These are phyloP conservation scores for Lissonota sp. DNA, from an alignment of 2,888 invertebrate genomes.

Conservation along the genomic window DNA sequence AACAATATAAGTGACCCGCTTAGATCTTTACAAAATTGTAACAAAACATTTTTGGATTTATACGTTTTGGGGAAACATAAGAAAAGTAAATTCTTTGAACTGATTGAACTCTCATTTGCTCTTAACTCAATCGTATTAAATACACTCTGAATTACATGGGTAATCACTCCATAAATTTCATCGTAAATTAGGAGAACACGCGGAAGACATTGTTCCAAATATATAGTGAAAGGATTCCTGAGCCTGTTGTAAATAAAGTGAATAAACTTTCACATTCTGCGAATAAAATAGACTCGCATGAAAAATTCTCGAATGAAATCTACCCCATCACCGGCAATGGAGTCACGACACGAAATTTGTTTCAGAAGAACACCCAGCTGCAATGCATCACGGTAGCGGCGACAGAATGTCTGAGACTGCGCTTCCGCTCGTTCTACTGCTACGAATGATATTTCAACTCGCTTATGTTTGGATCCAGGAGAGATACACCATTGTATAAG, in stretches of 20 bases:
- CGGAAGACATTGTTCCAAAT: too few relatives aligned
- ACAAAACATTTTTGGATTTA: too few relatives aligned
- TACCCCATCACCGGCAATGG: constrained; percentile 30
- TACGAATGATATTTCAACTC: constrained; percentile 73
- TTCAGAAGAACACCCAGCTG: constrained; percentile 93
- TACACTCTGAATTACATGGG: too few relatives aligned
- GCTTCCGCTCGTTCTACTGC: constrained; percentile 74
- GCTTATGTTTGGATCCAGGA: constrained; percentile 21
- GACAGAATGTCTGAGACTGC: constrained; percentile 77
- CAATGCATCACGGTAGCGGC: constrained; percentile 91
- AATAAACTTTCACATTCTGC: too few relatives aligned
- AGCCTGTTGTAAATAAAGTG: too few relatives aligned
- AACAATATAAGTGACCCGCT: too few relatives aligned
- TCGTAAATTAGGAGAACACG: too few relatives aligned
- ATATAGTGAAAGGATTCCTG: too few relatives aligned
- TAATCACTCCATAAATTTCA: too few relatives aligned
- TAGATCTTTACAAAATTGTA: too few relatives aligned
- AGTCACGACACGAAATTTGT: constrained; percentile 77
- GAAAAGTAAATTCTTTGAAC: background rate
- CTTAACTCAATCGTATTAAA: too few relatives aligned
- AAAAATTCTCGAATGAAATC: background rate
- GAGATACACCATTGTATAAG: background rate
- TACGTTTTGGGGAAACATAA: background rate
- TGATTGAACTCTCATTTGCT: background rate
- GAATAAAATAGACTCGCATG: too few relatives aligned